Conservation (phyloP, 2,888 invertebrate species). For the Lydus trimaculatus region DNA sequence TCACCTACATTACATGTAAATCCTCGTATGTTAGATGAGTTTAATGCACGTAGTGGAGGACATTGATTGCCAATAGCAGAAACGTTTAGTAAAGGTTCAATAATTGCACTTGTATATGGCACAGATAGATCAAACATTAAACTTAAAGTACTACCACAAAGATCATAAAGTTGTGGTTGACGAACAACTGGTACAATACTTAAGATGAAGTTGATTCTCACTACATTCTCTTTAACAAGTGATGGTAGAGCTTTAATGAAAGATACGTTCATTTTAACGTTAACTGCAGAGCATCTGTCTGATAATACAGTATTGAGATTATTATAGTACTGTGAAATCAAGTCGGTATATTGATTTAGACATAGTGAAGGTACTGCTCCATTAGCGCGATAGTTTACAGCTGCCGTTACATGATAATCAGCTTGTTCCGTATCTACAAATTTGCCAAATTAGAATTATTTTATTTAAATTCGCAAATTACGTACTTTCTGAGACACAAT, state of each 20-base stretch:
- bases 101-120: constrained; percentile 88
- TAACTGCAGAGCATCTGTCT: constrained; percentile 92
- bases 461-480: constrained; percentile 24
- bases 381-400: constrained; percentile 86
- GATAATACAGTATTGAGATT: constrained; percentile 84
- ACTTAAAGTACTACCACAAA: constrained; percentile 92
- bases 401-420: constrained; percentile 89
- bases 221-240: constrained; percentile 84
- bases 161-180: constrained; percentile 91
- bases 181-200: constrained; percentile 87
- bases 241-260: constrained; percentile 84
- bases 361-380: constrained; percentile 88
- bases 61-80: constrained; percentile 92
- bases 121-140: constrained; percentile 94
- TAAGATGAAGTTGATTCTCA: constrained; percentile 88
- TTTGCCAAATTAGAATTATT: constrained; percentile 16
- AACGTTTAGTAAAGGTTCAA: constrained; percentile 87
- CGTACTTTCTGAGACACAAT: constrained; percentile 92
- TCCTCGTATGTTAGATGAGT: constrained; percentile 84
- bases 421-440: constrained; percentile 87
- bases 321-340: constrained; percentile 80
- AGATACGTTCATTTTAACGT: constrained; percentile 93
- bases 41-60: constrained; percentile 86
- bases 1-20: constrained; percentile 95
- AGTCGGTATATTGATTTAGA: constrained; percentile 83